Base-by-base conservation (phyloP, 92 coral and sea anemone genomes). In the Zoanthus gigantus region DNA sequence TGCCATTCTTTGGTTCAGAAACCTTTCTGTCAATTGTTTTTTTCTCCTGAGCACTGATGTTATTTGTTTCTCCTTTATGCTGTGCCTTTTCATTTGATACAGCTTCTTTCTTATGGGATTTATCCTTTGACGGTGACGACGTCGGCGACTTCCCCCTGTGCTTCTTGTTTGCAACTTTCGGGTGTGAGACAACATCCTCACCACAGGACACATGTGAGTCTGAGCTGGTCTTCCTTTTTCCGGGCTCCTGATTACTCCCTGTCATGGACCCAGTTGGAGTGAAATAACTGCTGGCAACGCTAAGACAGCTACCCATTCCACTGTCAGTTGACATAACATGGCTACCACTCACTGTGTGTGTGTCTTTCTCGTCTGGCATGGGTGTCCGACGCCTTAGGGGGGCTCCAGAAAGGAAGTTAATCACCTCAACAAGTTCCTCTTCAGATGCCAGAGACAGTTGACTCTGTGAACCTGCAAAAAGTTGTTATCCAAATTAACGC, bases 391-490 rank as follows among this genome's bases (percentile, higher is more conserved):
- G 91, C 74, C 92, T 92, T 30, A 90, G 82, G 9, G 98, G 98
- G 7, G 98, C 92, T 18, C 99, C 99, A 29, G 99, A 97, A 0
- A 97, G 97, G 80, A 97, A 97, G 88, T 97, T 97, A 75, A 97
- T 97, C 6, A 97, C 99, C 56, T 97, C 99, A 54, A 92, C 94
- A 15, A 97, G 94, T 46, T 97, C 99, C 65, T 96, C 94, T 91
- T 97, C 98, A 6, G 99, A 97, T 10, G 99, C 99, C n/a, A 97
- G 91, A 3, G 99, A 97, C 83, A 97, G 84, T 53, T 91, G 95
- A 83, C 98, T 97, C 15, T 92, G 94, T 23, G 96, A 89, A 87
- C 90, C 99, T 97, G 61, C 2, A 18, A 76, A 1, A 73, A 18
- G 13, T 10, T 13, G 28, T 16, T 13, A 63, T 63, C 16, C 16